Base-by-base conservation (phyloP, 2,113 vertebrate genomes). In the Petaurus breviceps region DNA sequence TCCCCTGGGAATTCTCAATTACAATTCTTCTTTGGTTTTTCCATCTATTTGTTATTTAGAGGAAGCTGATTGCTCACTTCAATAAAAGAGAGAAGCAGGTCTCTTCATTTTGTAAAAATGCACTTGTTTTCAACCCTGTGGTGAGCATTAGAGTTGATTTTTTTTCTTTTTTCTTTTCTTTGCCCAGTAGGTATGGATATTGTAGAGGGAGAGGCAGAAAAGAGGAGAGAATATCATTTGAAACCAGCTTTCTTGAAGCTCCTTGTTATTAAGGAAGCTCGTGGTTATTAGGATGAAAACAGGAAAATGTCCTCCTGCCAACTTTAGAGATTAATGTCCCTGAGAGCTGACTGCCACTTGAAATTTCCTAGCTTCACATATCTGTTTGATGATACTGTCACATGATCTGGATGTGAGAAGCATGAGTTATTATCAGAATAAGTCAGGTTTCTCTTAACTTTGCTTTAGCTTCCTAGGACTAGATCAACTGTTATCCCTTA, bases 261-360 rank as follows among this genome's bases (percentile, higher is more conserved):
- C 97, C 90, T 93, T 95, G 4, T 94, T 98, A 97, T 96, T 97
- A 97, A 98, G 93, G 92, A 97, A 96, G 57, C 90, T 96, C 97
- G 22, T 25, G 61, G 90, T 98, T 97, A 97, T 94, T 97, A 97
- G 91, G 97, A 96, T 97, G 91, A 96, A 97, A 96, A 97, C 95
- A 98, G 49, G 77, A 92, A 92, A 68, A 47, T 43, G 22, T 94
- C 57, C 89, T 98, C 93, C 96, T 96, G 52, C 92, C 97, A 89
- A 91, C 94, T 93, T 55, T 94, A 95, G 95, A 98, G 95, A 95
- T 97, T 95, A 97, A 94, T 52, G 90, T 95, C 93, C 90, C 0
- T 96, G 95, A 97, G 96, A 96, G 91, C 91, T 95, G 53, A 97
- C 61, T 55, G 55, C 53, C 94, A 53, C 90, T 97, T 96, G 61